Conservation (phyloP, 2,797 vertebrate species). For the Yasuhikotakia modesta region DNA sequence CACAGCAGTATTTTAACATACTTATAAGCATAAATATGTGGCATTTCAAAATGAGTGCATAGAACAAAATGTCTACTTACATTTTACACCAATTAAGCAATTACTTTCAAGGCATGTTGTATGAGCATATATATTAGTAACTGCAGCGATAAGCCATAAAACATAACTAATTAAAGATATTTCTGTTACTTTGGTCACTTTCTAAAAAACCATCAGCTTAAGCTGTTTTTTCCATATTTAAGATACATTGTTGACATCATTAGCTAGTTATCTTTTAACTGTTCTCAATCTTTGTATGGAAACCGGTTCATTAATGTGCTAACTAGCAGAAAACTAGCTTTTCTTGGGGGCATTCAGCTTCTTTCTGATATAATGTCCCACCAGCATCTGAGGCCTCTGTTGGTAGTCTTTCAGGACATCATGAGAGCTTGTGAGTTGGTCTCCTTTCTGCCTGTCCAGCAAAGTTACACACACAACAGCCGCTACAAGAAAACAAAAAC, state of each 20-base stretch:
- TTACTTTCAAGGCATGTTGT: constrained; percentile 19
- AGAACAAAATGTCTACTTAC: background rate
- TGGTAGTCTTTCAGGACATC: constrained; percentile 83
- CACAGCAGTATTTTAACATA: constrained; percentile 13
- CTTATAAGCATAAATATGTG: constrained; percentile 10
- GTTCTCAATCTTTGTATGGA: background rate
- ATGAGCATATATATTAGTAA: background rate
- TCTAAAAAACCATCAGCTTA: background rate
- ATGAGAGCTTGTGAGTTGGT: constrained; percentile 86
- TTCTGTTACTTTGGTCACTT: background rate
- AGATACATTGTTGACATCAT: no score
- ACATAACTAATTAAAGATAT: no score
- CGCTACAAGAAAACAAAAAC: constrained; percentile 71
- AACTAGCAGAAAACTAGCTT: constrained; percentile 15
- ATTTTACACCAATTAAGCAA: constrained; percentile 3
- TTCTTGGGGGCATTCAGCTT: constrained; percentile 65
- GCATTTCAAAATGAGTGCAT: background rate
- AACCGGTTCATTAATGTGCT: background rate
- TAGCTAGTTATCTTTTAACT: no score
- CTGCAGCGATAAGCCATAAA: background rate
- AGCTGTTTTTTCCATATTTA: background rate
- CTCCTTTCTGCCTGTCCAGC: constrained; percentile 87
- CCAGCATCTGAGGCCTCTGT: constrained; percentile 84
- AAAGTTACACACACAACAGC: constrained; percentile 93
- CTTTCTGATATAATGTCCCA: constrained; percentile 88